Evolutionary conservation across 37 sponge, comb jelly and placozoan genomes (phyloP), one percentile per base, ranked within the genome.

Genomic region (Lycopodina hypogea): DNA sequence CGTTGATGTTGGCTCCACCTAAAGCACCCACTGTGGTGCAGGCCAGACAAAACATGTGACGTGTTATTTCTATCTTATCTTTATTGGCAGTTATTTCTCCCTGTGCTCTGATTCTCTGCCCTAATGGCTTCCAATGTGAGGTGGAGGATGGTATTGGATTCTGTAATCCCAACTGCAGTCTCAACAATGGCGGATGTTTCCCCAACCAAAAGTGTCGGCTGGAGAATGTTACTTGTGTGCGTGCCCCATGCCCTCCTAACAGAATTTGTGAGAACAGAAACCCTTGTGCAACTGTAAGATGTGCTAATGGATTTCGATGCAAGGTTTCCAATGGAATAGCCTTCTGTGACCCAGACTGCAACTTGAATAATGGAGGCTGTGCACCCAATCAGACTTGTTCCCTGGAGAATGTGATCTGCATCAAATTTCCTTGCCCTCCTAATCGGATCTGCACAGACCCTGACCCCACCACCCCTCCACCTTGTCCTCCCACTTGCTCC

Each of bases 121-220:
- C 36, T 4, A 14, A 55, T 53, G 75, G 75, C 35, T 56, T 38
- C 39, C 57, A 19, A 8, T 80, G 81, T 50, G 69, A 80, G 33
- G 45, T 80, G 9, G n/a, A 22, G 14, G 39, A 19, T 33, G 68
- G 68, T 14, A 50, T 39, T 21, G 64, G 70, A 68, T 80, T 71
- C 48, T 80, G 81, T 36, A 18, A 69, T 9, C 71, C 71, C 1
- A 11, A 61, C 28, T 80, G 81, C 48, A 51, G 56, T 51, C 42
- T 68, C 8, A 60, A 80, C 62, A 80, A 80, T 71, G 81, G 81
- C 22, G 81, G 81, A 19, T 80, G 81, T 57, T 39, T 9, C 23
- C 21, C 29, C 11, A 62, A 59, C 23, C 61, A 80, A 29, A 58
- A 18, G 2, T 80, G 66, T 28, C 36, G 59, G 12, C 75, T 74